Percentiles rank a stretch among this genome's conserved stretches.
These are phyloP conservation scores for Drosophila persimilis DNA, from an alignment of 1,140 invertebrate genomes.

Conservation along the genomic window DNA sequence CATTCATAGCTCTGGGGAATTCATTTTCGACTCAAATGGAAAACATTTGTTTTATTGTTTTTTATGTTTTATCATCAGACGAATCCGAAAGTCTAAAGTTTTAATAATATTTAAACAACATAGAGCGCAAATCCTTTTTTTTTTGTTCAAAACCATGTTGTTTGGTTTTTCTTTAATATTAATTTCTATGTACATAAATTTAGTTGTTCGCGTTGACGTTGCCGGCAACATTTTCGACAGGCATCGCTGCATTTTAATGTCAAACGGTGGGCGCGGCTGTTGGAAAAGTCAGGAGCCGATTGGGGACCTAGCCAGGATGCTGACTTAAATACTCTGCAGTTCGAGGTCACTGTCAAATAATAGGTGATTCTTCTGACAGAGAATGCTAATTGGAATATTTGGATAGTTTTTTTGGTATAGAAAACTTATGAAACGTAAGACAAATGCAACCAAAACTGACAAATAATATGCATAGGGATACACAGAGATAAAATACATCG, in stretches of 20 bases:
- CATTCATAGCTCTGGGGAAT: conserved; percentile 14
- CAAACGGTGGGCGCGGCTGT: conserved; percentile 10
- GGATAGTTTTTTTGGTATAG: too few relatives aligned
- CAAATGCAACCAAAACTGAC: too few relatives aligned
- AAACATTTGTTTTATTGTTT: conserved; percentile 45
- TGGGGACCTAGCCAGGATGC: not conserved
- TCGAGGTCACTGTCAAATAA: too few relatives aligned
- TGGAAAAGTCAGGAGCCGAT: too few relatives aligned
- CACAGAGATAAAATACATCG: too few relatives aligned
- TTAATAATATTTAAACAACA: conserved; percentile 31
- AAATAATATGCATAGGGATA: too few relatives aligned
- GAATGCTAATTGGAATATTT: too few relatives aligned
- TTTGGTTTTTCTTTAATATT: conserved; percentile 58
- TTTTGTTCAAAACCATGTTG: conserved; percentile 19
- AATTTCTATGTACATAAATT: conserved; percentile 80
- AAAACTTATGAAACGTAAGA: too few relatives aligned
- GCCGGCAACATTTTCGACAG: conserved; percentile 58
- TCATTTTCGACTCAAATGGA: conserved; percentile 37
- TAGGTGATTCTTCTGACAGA: too few relatives aligned
- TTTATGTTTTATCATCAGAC: conserved; percentile 50
- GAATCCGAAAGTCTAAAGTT: conserved; percentile 35
- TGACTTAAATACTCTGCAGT: conserved; percentile 2
- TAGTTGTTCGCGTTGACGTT: conserved; percentile 56
- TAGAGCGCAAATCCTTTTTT: conserved; percentile 14
- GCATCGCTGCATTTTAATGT: conserved; percentile 66